A percentile compares a stretch with the other conserved stretches of the same genome.
These are phyloP conservation scores for Autographa pulchrina DNA, from an alignment of 2,888 invertebrate genomes.

Conservation along the genomic window DNA sequence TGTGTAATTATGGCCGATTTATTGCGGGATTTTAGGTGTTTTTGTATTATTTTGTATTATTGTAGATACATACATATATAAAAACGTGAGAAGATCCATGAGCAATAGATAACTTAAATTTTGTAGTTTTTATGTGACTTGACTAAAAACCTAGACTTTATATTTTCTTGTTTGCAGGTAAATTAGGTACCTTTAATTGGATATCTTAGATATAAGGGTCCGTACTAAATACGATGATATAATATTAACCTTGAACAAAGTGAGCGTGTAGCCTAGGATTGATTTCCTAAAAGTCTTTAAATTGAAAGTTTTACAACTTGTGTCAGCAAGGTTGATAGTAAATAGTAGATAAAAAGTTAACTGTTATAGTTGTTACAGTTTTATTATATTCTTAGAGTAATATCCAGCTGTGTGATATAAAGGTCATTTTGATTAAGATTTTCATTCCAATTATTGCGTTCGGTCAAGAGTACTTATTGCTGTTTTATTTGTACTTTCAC, in stretches of 20 bases:
- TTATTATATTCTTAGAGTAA: background rate
- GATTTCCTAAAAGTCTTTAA: background rate
- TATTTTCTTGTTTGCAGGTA: background rate
- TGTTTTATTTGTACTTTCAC: background rate
- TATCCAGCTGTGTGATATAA: background rate
- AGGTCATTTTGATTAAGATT: conserved; percentile 3
- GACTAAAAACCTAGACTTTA: background rate
- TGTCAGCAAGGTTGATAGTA: background rate
- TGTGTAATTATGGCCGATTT: background rate
- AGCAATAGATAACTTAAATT: background rate
- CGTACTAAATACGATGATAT: background rate
- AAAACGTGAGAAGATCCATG: background rate
- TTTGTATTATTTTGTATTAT: background rate
- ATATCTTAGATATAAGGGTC: background rate
- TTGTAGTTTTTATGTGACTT: background rate
- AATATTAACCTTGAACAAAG: too few relatives aligned
- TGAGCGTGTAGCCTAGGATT: too few relatives aligned
- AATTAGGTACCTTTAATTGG: background rate
- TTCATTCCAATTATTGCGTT: background rate
- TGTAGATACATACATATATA: background rate
- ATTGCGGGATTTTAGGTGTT: background rate
- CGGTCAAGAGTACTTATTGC: background rate
- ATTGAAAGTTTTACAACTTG: background rate
- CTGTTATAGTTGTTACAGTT: background rate
- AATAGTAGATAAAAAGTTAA: background rate